A percentile compares a stretch with the other conserved stretches of the same genome.
These are phyloP conservation scores for Euthynnus affinis DNA, from an alignment of 2,797 vertebrate genomes.

Conservation along the genomic window DNA sequence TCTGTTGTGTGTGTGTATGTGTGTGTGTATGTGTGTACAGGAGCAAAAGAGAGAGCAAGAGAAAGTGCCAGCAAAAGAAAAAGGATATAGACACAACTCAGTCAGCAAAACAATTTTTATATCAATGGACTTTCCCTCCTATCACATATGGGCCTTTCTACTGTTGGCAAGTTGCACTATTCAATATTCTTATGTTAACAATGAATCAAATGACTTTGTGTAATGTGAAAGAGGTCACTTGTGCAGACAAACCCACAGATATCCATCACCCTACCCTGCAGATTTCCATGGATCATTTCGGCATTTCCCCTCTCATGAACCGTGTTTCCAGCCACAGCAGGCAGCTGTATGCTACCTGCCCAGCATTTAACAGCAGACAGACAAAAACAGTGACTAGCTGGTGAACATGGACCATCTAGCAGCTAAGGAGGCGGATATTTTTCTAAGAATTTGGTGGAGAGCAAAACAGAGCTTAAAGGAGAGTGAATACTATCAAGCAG, in stretches of 20 bases:
- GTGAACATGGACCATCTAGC: background rate
- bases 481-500: background rate
- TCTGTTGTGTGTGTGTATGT: constrained; percentile 36
- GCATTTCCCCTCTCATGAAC: background rate
- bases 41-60: constrained; percentile 32
- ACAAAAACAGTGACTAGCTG: background rate
- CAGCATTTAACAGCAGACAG: background rate
- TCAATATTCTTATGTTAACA: background rate
- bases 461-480: background rate
- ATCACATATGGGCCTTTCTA: constrained; percentile 37
- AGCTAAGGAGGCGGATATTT: background rate
- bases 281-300: background rate
- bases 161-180: constrained; percentile 2
- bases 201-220: background rate
- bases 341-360: background rate
- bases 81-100: constrained; percentile 31
- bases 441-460: no score
- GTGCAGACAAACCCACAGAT: background rate
- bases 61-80: constrained; percentile 36
- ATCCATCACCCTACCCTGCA: background rate
- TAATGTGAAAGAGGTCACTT: background rate
- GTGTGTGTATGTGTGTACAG: constrained; percentile 19
- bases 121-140: constrained; percentile 38
- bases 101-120: constrained; percentile 57
- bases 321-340: background rate